These are phyloP conservation scores for Macrocentrus cingulum DNA, from an alignment of 1,140 invertebrate genomes.

Conservation along the genomic window DNA sequence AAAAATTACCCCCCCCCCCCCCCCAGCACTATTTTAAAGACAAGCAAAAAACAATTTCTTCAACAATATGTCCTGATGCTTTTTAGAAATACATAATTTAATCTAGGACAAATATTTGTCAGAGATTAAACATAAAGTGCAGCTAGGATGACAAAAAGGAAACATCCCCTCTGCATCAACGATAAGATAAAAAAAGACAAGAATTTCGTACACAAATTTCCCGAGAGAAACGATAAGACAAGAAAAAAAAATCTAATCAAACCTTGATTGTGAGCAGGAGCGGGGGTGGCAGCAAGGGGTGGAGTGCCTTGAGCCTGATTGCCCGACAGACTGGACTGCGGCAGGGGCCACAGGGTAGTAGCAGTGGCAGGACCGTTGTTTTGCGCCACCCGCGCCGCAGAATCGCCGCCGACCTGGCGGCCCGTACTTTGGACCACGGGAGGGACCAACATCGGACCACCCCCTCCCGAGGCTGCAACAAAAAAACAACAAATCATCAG, in stretches of 20 bases:
- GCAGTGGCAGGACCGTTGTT: constrained; percentile 42
- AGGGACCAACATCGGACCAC: constrained; percentile 59
- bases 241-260: constrained; percentile 19
- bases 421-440: constrained; percentile 52
- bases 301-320: constrained; percentile 52
- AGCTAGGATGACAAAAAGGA: too few relatives aligned
- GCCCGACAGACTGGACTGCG: constrained; percentile 47
- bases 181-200: too few relatives aligned
- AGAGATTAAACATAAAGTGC: too few relatives aligned
- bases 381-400: constrained; percentile 43
- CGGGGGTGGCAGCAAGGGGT: constrained; percentile 56
- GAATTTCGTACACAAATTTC: too few relatives aligned
- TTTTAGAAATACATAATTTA: too few relatives aligned
- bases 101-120: too few relatives aligned
- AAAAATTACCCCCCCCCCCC: too few relatives aligned
- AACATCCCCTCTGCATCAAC: too few relatives aligned
- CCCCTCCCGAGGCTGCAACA: constrained; percentile 57
- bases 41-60: too few relatives aligned
- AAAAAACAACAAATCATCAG: too few relatives aligned
- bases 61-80: too few relatives aligned
- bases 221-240: not conserved
- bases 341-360: constrained; percentile 59
- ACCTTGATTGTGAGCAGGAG: constrained; percentile 60
- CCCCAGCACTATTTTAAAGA: too few relatives aligned
- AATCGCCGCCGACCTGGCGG: constrained; percentile 49